Evolutionary conservation across 2,113 vertebrate species (phyloP).

Genomic region (Rhinogobius similis): DNA sequence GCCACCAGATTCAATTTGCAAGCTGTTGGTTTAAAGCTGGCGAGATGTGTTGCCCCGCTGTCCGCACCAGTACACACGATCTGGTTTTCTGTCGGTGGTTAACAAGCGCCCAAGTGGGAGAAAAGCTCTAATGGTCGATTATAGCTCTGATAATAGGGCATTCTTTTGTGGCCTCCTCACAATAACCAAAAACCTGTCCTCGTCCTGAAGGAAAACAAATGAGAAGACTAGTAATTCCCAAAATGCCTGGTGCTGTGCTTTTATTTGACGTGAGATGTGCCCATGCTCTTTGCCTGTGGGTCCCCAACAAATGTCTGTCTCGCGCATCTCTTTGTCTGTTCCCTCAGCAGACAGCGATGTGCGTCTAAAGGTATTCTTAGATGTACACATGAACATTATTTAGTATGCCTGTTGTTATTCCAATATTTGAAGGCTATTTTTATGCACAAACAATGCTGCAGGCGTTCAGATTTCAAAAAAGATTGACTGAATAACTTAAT

Average conservation of each 20-base stretch:
- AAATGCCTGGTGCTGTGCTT: slow-evolving; percentile 52
- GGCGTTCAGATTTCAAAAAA: slow-evolving; percentile 44
- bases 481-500: slow-evolving; percentile 6
- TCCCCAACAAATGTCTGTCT: slow-evolving; percentile 33
- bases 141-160: slow-evolving; percentile 64
- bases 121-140: slow-evolving; percentile 63
- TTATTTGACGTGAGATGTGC: slow-evolving; percentile 60
- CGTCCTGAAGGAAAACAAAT: slow-evolving; percentile 30
- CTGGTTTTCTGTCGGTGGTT: slow-evolving; percentile 64
- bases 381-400: slow-evolving; percentile 35
- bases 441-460: slow-evolving; percentile 52
- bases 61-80: slow-evolving; percentile 56
- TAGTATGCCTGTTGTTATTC: slow-evolving; percentile 32
- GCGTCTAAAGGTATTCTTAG: slow-evolving; percentile 47
- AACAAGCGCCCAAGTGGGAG: slow-evolving; percentile 62
- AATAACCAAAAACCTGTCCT: slow-evolving; percentile 55
- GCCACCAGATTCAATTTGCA: slow-evolving; percentile 74
- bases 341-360: no score
- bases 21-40: slow-evolving; percentile 70
- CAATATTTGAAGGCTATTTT: slow-evolving; percentile 41
- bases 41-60: slow-evolving; percentile 50
- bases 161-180: slow-evolving; percentile 51
- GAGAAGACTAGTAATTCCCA: slow-evolving; percentile 51
- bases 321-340: slow-evolving; percentile 5
- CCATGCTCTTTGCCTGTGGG: slow-evolving; percentile 43